Conservation (phyloP, 2,113 vertebrate species). For the Ascaphus truei region DNA sequence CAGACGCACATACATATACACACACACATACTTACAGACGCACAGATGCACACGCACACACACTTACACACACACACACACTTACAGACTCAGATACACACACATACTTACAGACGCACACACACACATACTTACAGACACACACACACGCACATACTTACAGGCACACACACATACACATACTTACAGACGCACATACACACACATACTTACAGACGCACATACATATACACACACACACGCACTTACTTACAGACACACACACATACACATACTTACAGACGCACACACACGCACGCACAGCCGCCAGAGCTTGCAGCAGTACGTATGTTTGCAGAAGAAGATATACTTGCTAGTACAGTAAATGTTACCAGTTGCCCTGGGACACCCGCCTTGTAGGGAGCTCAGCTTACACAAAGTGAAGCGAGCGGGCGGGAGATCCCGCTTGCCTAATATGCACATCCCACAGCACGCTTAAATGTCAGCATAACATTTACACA, state of each 20-base stretch:
- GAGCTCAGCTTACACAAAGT: background rate
- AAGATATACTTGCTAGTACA: background rate
- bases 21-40: too few species aligned
- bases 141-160: too few species aligned
- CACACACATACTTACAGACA: too few species aligned
- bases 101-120: too few species aligned
- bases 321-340: background rate
- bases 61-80: too few species aligned
- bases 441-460: background rate
- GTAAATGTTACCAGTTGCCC: slow-evolving; percentile 21
- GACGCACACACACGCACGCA: background rate
- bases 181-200: too few species aligned
- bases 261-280: background rate
- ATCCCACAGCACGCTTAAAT: background rate
- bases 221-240: too few species aligned
- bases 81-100: too few species aligned
- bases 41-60: too few species aligned
- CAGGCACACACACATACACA: too few species aligned
- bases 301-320: background rate
- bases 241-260: background rate
- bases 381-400: background rate
- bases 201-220: too few species aligned
- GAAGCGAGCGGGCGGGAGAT: background rate
- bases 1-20: too few species aligned
- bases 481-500: background rate